Percentiles rank a stretch among this genome's conserved stretches.
Evolutionary conservation across 2,888 invertebrate species (phyloP).

Genomic region (Ferrisia virgata): DNA sequence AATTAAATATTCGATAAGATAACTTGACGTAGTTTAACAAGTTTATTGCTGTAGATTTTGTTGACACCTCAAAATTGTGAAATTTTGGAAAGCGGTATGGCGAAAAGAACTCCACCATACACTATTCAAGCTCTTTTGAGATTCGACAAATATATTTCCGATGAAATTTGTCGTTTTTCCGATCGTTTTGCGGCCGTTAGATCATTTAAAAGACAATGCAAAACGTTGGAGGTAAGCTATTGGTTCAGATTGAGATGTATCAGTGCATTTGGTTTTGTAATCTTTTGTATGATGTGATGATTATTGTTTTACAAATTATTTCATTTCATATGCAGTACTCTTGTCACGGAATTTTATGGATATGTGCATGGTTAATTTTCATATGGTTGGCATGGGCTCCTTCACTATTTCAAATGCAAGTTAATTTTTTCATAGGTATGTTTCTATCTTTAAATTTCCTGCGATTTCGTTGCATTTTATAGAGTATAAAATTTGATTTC

Average conservation of each 20-base stretch:
- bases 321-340: conserved; percentile 62
- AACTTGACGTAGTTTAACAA: too few species aligned
- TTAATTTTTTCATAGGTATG: conserved; percentile 80
- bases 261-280: neutral
- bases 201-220: conserved; percentile 28
- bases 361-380: conserved; percentile 71
- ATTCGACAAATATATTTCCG: conserved; percentile 24
- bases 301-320: neutral
- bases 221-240: conserved; percentile 22
- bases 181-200: neutral
- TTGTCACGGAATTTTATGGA: conserved; percentile 86
- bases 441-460: neutral
- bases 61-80: neutral
- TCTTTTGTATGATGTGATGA: neutral
- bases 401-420: conserved; percentile 72
- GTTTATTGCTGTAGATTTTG: too few species aligned
- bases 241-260: too few species aligned
- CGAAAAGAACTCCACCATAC: conserved; percentile 19
- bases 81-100: neutral
- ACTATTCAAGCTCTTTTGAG: conserved; percentile 22
- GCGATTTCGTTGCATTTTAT: neutral
- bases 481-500: conserved; percentile 48
- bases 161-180: conserved; percentile 31
- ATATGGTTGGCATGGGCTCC: conserved; percentile 72
- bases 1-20: neutral